These are phyloP conservation scores for Geotrupes spiniger DNA, from an alignment of 2,888 invertebrate species.

Conservation along the genomic window DNA sequence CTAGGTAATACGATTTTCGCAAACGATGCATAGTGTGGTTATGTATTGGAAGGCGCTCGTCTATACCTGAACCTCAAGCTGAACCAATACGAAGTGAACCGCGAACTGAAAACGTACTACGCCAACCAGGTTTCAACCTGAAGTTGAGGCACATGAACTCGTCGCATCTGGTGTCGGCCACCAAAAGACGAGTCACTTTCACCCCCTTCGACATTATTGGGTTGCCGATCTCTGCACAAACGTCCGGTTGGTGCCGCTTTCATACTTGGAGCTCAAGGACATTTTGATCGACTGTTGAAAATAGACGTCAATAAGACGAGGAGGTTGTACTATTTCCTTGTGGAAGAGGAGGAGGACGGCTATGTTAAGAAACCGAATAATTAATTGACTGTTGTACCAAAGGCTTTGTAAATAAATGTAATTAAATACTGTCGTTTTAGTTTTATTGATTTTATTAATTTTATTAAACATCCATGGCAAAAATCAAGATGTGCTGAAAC, in stretches of 20 bases:
- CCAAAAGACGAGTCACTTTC: constrained; percentile 48
- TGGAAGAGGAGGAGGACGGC: constrained; percentile 69
- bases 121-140: constrained; percentile 41
- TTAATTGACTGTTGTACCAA: too few relatives aligned
- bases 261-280: constrained; percentile 75
- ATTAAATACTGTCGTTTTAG: too few relatives aligned
- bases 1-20: constrained; percentile 63
- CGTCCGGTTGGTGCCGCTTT: constrained; percentile 71
- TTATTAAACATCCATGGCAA: too few relatives aligned
- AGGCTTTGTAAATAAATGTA: too few relatives aligned
- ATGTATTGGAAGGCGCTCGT: constrained; percentile 59
- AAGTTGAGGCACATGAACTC: constrained; percentile 30
- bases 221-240: constrained; percentile 77
- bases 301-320: constrained; percentile 93
- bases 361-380: constrained; percentile 59
- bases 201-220: constrained; percentile 67
- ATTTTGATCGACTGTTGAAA: constrained; percentile 74
- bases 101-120: constrained; percentile 50
- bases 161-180: constrained; percentile 13
- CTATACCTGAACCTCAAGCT: constrained; percentile 66
- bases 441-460: too few relatives aligned
- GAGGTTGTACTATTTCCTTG: constrained; percentile 77
- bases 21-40: constrained; percentile 71
- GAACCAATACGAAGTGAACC: constrained; percentile 57
- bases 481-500: too few relatives aligned